phyloP scores from a whole-genome alignment of 2,113 vertebrate species.

The Scytalopus superciliaris region DNA sequence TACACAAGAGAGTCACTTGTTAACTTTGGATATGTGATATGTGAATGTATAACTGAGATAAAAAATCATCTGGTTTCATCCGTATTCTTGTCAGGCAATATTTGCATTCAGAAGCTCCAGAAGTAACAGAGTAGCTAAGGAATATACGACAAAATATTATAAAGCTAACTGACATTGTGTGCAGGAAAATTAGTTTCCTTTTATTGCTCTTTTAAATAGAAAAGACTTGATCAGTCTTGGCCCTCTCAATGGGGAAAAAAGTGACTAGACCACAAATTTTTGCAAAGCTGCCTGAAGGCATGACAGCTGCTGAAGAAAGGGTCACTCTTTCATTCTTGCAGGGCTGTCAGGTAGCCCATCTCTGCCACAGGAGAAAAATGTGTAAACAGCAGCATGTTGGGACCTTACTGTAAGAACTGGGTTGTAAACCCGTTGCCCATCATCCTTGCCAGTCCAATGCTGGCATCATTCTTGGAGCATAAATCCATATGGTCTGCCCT shows the following conservation, averaged over 20 bases:
- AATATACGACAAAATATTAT: constrained; percentile 8
- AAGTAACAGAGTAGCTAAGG: neutral
- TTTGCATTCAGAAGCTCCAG: constrained; percentile 14
- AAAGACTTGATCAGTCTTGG: neutral
- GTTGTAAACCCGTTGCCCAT: neutral
- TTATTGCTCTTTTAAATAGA: neutral
- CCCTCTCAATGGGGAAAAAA: neutral
- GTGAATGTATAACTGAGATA: constrained; percentile 24
- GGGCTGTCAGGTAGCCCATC: neutral
- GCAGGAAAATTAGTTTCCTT: constrained; percentile 1
- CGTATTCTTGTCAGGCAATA: constrained; percentile 12
- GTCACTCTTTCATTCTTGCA: neutral
- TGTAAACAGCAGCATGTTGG: neutral
- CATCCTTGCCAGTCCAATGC: neutral
- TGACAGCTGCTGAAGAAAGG: neutral
- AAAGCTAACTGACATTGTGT: neutral
- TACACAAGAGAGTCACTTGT: constrained; percentile 20
- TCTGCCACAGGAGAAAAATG: neutral
- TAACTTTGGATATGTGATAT: constrained; percentile 22
- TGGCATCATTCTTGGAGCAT: neutral
- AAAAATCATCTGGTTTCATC: constrained; percentile 24
- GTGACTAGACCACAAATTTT: neutral
- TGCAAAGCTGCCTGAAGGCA: neutral
- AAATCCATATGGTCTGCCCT: neutral
- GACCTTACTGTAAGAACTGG: neutral